Evolutionary conservation across 1,140 invertebrate genomes (phyloP).

Genomic region (Globodera ellingtonae): DNA sequence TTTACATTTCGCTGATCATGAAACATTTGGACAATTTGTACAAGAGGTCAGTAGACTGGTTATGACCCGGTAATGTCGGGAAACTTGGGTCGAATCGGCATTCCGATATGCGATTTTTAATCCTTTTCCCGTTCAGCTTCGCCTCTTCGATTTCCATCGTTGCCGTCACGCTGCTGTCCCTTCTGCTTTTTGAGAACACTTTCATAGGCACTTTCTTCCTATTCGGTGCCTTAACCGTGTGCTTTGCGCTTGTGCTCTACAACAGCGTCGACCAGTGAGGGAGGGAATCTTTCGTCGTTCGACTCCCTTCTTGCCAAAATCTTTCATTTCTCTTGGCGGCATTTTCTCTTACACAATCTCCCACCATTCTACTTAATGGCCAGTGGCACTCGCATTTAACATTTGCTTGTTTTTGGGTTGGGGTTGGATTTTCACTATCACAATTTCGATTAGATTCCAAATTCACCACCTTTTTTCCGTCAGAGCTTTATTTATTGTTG

Average conservation of each 20-base stretch:
- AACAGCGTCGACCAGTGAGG: constrained; percentile 59
- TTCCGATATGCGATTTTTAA: neutral
- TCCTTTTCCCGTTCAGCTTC: constrained; percentile 40
- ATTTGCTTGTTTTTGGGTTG: too few relatives aligned
- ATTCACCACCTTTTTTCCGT: neutral
- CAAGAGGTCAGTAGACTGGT: constrained; percentile 43
- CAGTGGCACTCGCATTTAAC: too few relatives aligned
- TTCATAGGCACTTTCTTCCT: constrained; percentile 54
- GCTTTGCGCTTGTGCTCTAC: constrained; percentile 59
- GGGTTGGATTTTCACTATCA: too few relatives aligned
- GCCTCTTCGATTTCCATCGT: constrained; percentile 63
- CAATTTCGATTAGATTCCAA: too few relatives aligned
- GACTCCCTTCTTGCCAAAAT: neutral
- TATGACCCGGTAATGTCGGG: neutral
- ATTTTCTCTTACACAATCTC: neutral
- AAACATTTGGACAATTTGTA: constrained; percentile 64
- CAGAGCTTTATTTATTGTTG: neutral
- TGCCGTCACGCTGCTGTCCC: constrained; percentile 60
- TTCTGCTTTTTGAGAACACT: constrained; percentile 53
- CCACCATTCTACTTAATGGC: neutral
- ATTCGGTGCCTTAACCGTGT: constrained; percentile 56
- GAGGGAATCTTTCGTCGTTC: neutral
- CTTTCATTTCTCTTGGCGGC: neutral
- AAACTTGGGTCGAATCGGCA: neutral
- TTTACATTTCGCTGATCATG: constrained; percentile 65